These are phyloP conservation scores for Machaerirhynchus nigripectus DNA, from an alignment of 2,113 vertebrate species.

Conservation along the genomic window DNA sequence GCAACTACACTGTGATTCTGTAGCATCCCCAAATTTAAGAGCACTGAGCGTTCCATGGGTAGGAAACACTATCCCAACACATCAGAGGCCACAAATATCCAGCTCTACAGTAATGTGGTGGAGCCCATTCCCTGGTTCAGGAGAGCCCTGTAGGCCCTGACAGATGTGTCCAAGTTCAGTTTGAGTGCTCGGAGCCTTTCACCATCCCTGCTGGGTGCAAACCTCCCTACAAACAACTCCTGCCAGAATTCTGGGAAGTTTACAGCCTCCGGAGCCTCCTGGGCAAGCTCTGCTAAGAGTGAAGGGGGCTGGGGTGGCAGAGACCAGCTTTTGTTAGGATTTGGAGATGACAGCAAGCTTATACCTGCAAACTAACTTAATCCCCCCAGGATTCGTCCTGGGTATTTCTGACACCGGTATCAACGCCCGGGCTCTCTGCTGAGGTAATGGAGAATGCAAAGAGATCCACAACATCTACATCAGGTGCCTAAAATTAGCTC, in stretches of 20 bases:
- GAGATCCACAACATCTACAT: neutral
- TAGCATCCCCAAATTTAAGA: neutral
- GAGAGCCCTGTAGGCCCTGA: neutral
- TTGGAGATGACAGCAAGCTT: neutral
- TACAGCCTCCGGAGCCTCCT: neutral
- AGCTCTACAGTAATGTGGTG: accelerated
- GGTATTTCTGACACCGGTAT: neutral
- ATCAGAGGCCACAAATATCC: neutral
- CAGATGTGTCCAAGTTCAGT: neutral
- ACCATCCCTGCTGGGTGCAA: neutral
- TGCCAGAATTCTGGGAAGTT: neutral
- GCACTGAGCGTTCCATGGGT: neutral
- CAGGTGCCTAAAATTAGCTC: constrained; percentile 14
- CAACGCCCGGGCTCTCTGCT: neutral
- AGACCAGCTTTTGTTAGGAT: neutral
- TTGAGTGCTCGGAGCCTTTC: neutral
- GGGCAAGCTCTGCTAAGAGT: neutral
- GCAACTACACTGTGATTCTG: neutral
- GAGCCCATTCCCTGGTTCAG: neutral
- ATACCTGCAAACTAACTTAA: neutral
- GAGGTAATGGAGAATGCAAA: constrained; percentile 27
- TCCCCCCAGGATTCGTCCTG: neutral
- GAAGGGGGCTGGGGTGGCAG: accelerated
- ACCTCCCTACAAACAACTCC: neutral
- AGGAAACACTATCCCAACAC: neutral